Evolutionary conservation across 2,113 vertebrate species (phyloP).

Genomic region (Gymnocephalus cernua): DNA sequence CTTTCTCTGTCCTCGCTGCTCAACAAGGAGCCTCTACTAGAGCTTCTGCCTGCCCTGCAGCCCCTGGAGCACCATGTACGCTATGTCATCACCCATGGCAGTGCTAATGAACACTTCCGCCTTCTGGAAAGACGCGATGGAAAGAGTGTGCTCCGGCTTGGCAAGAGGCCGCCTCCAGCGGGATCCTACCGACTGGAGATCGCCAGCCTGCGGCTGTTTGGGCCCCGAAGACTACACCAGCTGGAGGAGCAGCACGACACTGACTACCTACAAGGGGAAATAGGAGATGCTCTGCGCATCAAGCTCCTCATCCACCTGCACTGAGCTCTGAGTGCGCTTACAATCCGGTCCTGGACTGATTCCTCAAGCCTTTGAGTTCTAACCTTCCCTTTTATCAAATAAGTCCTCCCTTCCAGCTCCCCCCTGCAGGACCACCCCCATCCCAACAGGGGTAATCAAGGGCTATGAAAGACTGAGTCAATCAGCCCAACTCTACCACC

Average conservation of each 20-base stretch:
- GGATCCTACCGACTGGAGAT: conserved; percentile 91
- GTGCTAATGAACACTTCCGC: conserved; percentile 87
- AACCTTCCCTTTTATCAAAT: conserved; percentile 62
- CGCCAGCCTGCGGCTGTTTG: conserved; percentile 87
- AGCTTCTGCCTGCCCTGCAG: conserved; percentile 89
- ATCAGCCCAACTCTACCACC: conserved; percentile 77
- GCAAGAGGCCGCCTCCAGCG: conserved; percentile 79
- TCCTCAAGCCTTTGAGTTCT: conserved; percentile 64
- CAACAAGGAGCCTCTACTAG: conserved; percentile 89
- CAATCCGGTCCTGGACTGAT: conserved; percentile 68
- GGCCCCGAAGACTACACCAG: conserved; percentile 85
- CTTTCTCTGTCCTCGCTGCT: conserved; percentile 87
- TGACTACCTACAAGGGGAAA: conserved; percentile 88
- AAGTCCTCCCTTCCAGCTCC: conserved; percentile 27
- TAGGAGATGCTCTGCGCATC: conserved; percentile 89
- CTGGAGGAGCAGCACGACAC: conserved; percentile 87
- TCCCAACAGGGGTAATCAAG: conserved; percentile 64
- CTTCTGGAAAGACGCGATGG: conserved; percentile 87
- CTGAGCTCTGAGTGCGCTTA: conserved; percentile 78
- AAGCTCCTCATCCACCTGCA: conserved; percentile 92
- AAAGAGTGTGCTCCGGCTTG: conserved; percentile 89
- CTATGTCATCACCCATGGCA: conserved; percentile 89
- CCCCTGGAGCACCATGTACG: conserved; percentile 87
- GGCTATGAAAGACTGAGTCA: conserved; percentile 82
- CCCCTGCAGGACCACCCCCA: conserved; percentile 57